Evolutionary conservation across 2,888 invertebrate genomes (phyloP).

Genomic region (Caenorhabditis sp.): DNA sequence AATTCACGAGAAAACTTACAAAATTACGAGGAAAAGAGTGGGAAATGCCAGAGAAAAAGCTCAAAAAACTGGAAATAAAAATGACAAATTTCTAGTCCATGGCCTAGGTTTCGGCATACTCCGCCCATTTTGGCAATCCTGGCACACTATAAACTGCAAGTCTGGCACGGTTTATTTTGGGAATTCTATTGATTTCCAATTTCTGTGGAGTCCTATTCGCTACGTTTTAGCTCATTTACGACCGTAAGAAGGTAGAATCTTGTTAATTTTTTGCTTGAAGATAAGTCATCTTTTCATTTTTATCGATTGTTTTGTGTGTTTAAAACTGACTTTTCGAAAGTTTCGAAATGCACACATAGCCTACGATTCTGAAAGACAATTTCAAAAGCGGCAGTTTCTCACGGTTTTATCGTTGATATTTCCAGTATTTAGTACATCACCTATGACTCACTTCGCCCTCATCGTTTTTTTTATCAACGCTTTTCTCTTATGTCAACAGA

Average conservation of each 20-base stretch:
- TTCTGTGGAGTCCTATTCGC: constrained; percentile 1
- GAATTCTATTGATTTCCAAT: constrained; percentile 32
- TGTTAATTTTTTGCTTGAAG: neutral
- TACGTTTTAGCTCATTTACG: constrained; percentile 1
- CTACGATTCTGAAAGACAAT: too few relatives aligned
- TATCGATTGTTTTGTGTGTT: too few relatives aligned
- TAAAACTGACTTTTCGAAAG: too few relatives aligned
- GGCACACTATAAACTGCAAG: too few relatives aligned
- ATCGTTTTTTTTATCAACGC: constrained; percentile 15
- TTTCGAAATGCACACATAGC: too few relatives aligned
- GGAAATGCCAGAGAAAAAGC: neutral
- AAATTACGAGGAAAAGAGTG: too few relatives aligned
- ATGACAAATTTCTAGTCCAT: neutral
- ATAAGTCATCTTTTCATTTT: neutral
- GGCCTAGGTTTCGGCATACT: constrained; percentile 13
- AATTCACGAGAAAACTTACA: neutral
- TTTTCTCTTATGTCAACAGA: constrained; percentile 15
- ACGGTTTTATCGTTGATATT: neutral
- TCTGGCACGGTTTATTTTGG: constrained; percentile 19
- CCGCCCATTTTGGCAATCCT: too few relatives aligned
- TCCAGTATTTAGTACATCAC: too few relatives aligned
- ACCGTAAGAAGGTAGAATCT: constrained; percentile 7
- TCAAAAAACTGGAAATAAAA: constrained; percentile 6
- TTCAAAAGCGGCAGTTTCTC: neutral
- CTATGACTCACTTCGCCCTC: constrained; percentile 8